Evolutionary conservation across 2,797 vertebrate genomes (phyloP).

Genomic region (Lepus townsendii): DNA sequence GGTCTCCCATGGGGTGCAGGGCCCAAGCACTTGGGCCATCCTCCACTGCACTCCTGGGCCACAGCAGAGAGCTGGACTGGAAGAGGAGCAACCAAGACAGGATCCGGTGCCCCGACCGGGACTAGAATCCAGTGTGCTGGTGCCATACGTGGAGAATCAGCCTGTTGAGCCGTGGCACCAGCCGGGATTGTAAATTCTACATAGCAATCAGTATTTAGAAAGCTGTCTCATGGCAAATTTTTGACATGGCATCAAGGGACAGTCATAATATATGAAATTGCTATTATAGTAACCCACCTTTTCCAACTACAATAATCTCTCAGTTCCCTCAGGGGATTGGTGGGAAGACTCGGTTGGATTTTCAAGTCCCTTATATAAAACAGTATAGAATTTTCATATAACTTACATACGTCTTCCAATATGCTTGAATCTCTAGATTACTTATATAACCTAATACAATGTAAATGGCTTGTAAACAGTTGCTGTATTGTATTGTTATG

Average conservation of each 20-base stretch:
- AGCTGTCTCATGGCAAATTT: background rate
- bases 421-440: background rate
- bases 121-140: too few relatives aligned
- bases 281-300: background rate
- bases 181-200: conserved; percentile 2
- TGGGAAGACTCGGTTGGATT: background rate
- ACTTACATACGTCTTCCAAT: background rate
- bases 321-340: background rate
- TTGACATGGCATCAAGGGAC: too few relatives aligned
- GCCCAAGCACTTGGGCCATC: too few relatives aligned
- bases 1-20: too few relatives aligned
- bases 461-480: background rate
- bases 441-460: background rate
- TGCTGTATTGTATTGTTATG: background rate
- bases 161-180: too few relatives aligned
- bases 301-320: background rate
- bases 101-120: too few relatives aligned
- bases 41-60: too few relatives aligned
- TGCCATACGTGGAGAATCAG: too few relatives aligned
- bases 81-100: too few relatives aligned
- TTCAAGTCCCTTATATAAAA: background rate
- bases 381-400: background rate
- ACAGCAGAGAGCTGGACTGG: too few relatives aligned
- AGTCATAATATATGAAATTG: background rate
- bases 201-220: background rate